Evolutionary conservation across 2,113 vertebrate genomes (phyloP).

Genomic region (Trichechus manatus): DNA sequence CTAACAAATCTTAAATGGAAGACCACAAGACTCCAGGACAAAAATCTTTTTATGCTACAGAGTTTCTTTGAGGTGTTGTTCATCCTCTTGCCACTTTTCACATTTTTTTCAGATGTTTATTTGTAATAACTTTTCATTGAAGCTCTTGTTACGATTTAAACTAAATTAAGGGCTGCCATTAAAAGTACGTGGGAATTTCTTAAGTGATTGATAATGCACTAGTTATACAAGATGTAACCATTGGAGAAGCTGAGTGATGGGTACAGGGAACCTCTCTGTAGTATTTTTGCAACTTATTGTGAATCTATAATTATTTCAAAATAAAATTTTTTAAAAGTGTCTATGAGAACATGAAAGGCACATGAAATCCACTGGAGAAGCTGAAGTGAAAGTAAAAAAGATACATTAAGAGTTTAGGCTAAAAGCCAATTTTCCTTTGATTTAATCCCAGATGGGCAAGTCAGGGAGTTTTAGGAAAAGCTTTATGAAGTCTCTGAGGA

Average conservation of each 20-base stretch:
- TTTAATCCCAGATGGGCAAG: neutral
- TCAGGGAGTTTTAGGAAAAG: neutral
- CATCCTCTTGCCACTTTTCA: neutral
- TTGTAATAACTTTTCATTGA: neutral
- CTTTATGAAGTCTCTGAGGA: slow-evolving; percentile 21
- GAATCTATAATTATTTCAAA: neutral
- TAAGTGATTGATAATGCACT: neutral
- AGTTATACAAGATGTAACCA: neutral
- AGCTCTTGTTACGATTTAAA: neutral
- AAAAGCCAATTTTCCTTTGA: neutral
- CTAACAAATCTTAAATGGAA: neutral
- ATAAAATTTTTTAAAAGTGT: neutral
- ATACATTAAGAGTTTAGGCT: neutral
- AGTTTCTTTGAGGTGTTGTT: neutral
- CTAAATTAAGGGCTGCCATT: neutral
- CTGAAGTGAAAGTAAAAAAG: neutral
- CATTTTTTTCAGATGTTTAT: neutral
- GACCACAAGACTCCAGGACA: neutral
- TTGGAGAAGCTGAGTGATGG: neutral
- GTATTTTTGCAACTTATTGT: neutral
- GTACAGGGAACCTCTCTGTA: too few species aligned
- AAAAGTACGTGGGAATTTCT: neutral
- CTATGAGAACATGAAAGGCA: neutral
- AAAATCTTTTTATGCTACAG: neutral
- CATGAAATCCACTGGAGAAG: neutral